Evolutionary conservation across 2,113 vertebrate species (phyloP), one percentile per base, ranked within the genome.

Genomic region (Halichoeres trimaculatus): DNA sequence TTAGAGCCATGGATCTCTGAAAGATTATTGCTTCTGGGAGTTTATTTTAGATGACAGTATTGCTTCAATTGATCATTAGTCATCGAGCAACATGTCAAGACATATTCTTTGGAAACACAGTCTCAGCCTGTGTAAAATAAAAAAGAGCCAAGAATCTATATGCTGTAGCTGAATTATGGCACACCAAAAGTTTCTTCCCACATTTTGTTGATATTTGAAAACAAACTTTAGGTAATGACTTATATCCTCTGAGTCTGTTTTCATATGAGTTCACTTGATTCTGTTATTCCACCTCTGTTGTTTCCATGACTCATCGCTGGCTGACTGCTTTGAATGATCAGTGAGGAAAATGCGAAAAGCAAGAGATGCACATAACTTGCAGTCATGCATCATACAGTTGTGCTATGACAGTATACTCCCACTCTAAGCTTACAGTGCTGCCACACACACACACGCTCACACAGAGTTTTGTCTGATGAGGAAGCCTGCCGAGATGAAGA

Each of bases 341-440:
- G 55, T 24, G 55, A 65, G 41, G 67, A 60, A 76, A 81, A 83
- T 62, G 62, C 35, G 9, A 40, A 48, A 50, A 17, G 24, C 52
- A 70, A 78, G 81, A 65, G 52, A 53, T 74, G 56, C 74, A 71
- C 51, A 83, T 56, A 77, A 88, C 63, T 83, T 74, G 62, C 30
- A 81, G 62, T 74, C 79, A 56, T 75, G 70, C 76, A 79, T 78
- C 76, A 76, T 72, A 63, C 64, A 70, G 64, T 72, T 71, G 59
- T 47, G 19, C 26, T 83, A 64, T 83, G 79, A 86, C 81, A 85
- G 74, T 35, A n/a, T 45, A 73, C 81, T 70, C 85, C 79, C 71
- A 90, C 78, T 78, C 80, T 63, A 26, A 45, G 75, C 45, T 81
- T 67, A 60, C 77, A 69, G 74, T 65, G 50, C 59, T 63, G 62